Conservation (phyloP, 2,113 vertebrate species). For the Cervus canadensis region DNA sequence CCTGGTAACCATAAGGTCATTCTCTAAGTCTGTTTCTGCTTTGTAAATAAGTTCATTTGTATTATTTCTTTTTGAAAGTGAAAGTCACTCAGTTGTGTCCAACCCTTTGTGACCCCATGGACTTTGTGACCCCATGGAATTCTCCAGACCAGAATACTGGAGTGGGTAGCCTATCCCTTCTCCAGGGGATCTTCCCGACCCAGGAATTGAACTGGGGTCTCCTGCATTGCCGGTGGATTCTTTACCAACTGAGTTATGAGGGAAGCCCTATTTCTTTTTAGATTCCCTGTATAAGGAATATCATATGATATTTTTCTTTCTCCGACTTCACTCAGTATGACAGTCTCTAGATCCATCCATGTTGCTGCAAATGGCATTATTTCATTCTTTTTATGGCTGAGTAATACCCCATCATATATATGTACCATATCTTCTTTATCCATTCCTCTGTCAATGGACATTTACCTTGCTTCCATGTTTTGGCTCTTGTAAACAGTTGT, state of each 20-base stretch:
- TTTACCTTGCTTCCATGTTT: neutral
- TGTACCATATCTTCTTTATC: neutral
- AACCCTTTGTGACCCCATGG: neutral
- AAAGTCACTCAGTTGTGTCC: neutral
- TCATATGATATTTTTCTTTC: neutral
- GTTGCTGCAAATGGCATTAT: neutral
- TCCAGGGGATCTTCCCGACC: neutral
- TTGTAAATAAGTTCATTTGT: neutral
- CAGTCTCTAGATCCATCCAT: neutral
- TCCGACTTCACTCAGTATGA: neutral
- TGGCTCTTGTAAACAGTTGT: neutral
- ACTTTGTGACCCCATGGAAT: neutral
- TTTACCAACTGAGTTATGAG: neutral
- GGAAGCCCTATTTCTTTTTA: neutral
- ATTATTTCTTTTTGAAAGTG: neutral
- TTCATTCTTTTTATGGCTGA: neutral
- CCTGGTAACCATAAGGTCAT: neutral
- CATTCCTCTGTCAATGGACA: neutral
- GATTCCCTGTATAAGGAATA: neutral
- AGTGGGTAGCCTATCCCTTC: neutral
- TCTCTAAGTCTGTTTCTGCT: neutral
- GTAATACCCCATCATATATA: neutral
- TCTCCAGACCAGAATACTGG: neutral
- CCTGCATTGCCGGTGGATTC: neutral
- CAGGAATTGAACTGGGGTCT: neutral